Evolutionary conservation across 2,113 vertebrate species (phyloP).

Genomic region (Phalacrocorax aristotelis): DNA sequence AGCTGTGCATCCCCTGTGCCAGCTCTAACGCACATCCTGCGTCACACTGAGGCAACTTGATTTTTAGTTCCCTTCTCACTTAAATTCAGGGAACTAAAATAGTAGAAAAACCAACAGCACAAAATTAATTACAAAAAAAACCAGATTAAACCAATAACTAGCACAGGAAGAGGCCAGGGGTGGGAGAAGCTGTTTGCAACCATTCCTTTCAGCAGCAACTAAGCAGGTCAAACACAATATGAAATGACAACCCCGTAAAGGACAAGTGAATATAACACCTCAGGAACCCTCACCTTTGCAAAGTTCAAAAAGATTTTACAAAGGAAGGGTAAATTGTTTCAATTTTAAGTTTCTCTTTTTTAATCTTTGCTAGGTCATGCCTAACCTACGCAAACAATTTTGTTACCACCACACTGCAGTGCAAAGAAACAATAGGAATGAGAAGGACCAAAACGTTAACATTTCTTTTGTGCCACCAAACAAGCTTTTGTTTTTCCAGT

Average conservation of each 20-base stretch:
- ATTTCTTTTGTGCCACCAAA: slow-evolving; percentile 56
- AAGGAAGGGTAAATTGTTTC: background rate
- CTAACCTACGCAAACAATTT: background rate
- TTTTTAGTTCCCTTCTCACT: background rate
- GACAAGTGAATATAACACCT: background rate
- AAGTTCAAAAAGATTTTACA: background rate
- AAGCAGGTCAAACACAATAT: background rate
- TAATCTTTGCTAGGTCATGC: background rate
- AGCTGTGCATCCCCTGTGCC: background rate
- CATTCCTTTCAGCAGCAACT: background rate
- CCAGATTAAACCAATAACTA: background rate
- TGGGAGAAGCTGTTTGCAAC: background rate
- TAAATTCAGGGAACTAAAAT: background rate
- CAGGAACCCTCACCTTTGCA: background rate
- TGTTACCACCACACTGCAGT: background rate
- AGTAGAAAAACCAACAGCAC: background rate
- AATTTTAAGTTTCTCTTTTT: background rate
- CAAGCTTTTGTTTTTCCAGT: slow-evolving; percentile 55
- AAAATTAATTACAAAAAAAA: background rate
- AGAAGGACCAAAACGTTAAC: slow-evolving; percentile 40
- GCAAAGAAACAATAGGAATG: slow-evolving; percentile 44
- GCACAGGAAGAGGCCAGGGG: background rate
- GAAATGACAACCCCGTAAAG: background rate
- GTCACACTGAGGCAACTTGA: background rate
- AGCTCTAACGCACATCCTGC: fast-evolving